phyloP scores from a whole-genome alignment of 2,888 invertebrate genomes.

The Amblyjoppa fuscipennis region DNA sequence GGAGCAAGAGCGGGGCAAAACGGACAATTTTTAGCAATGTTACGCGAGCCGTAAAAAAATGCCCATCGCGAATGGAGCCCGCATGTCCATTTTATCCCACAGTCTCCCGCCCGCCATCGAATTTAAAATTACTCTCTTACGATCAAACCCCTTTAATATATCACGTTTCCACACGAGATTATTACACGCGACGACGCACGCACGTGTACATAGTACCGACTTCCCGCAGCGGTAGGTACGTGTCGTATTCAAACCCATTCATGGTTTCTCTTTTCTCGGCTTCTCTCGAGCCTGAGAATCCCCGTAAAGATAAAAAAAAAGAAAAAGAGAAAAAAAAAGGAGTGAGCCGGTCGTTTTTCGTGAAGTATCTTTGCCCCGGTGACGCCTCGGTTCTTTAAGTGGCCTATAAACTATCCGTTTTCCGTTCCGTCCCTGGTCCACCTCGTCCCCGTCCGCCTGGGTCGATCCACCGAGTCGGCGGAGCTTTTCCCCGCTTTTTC shows the following conservation, averaged over 20 bases:
- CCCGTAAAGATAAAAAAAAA: constrained; percentile 8
- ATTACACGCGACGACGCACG: constrained; percentile 5
- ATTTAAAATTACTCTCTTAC: constrained; percentile 1
- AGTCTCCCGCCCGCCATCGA: background rate
- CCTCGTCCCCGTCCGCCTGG: constrained; percentile 2
- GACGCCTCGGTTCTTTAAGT: constrained; percentile 69
- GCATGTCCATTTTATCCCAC: background rate
- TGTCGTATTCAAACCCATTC: constrained; percentile 41
- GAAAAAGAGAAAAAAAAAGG: constrained; percentile 6
- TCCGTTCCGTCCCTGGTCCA: constrained; percentile 46
- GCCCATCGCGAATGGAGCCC: background rate
- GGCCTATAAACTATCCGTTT: constrained; percentile 73
- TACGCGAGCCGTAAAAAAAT: background rate
- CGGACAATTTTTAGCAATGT: background rate
- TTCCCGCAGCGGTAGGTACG: constrained; percentile 12
- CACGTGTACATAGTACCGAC: constrained; percentile 14
- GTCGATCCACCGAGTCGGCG: constrained; percentile 30
- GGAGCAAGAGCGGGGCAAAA: background rate
- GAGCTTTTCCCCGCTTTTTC: constrained; percentile 44
- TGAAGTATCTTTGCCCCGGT: constrained; percentile 51
- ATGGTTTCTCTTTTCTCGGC: constrained; percentile 17
- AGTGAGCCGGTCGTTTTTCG: constrained; percentile 26
- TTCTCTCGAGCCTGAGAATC: background rate
- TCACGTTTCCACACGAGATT: background rate
- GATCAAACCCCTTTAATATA: constrained; percentile 13